These are phyloP conservation scores for Chloromyia formosa DNA, from an alignment of 2,888 invertebrate genomes.

Conservation along the genomic window DNA sequence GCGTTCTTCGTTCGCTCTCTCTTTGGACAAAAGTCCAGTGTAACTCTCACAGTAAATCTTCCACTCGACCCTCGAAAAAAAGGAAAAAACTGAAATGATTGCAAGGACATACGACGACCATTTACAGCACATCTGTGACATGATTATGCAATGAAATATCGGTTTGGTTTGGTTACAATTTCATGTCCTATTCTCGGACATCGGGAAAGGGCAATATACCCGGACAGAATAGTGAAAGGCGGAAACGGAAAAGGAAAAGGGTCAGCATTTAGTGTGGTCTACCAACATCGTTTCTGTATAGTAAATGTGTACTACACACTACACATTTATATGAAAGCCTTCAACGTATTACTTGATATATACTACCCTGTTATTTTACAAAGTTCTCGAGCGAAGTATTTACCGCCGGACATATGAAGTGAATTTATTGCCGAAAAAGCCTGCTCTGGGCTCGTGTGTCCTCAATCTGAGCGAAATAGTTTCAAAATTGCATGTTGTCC, in stretches of 20 bases:
- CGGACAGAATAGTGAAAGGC: background rate
- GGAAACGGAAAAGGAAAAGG: constrained; percentile 13
- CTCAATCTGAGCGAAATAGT: constrained; percentile 3
- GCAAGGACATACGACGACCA: background rate
- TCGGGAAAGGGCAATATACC: background rate
- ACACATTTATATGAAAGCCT: no score
- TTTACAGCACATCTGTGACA: constrained; percentile 2
- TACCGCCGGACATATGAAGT: background rate
- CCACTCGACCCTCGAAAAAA: no score
- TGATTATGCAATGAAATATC: constrained; percentile 26
- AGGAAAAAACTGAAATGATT: background rate
- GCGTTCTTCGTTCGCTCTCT: no score
- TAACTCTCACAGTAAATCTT: no score
- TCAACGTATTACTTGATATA: no score
- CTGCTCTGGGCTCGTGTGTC: background rate
- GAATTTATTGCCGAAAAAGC: constrained; percentile 28
- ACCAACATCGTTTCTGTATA: background rate
- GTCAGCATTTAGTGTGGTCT: constrained; percentile 22
- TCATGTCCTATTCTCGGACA: background rate
- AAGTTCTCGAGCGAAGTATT: background rate
- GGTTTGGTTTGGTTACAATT: background rate
- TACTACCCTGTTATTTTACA: no score
- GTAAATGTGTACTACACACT: no score
- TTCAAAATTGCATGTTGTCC: background rate
- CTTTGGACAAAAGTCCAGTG: no score